Evolutionary conservation across 2,113 vertebrate species (phyloP).

Genomic region (Anhinga anhinga): DNA sequence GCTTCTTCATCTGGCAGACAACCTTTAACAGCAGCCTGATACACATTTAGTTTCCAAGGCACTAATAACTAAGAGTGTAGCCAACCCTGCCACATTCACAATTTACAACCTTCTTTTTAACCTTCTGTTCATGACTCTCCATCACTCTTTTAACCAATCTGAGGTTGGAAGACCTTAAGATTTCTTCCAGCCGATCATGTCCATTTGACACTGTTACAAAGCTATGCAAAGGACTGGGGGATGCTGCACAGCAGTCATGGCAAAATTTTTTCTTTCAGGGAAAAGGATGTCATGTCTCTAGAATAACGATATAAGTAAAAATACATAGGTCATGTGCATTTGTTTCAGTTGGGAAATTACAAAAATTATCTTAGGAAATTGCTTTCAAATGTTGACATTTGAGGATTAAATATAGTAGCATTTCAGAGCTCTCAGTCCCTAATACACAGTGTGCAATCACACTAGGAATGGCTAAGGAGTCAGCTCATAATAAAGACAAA

Average conservation of each 20-base stretch:
- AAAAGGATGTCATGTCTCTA: neutral
- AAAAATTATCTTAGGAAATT: neutral
- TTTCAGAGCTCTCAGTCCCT: neutral
- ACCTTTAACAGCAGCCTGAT: neutral
- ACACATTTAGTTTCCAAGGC: neutral
- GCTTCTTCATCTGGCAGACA: neutral
- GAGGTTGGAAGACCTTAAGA: neutral
- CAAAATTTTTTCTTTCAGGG: neutral
- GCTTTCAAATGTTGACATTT: neutral
- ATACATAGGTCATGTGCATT: neutral
- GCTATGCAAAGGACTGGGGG: neutral
- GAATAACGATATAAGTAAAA: neutral
- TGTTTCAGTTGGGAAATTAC: neutral
- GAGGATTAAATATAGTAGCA: neutral
- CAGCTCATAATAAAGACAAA: neutral
- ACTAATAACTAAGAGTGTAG: neutral
- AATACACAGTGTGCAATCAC: neutral
- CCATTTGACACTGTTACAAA: neutral
- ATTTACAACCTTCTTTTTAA: neutral
- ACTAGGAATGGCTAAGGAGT: neutral
- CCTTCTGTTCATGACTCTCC: neutral
- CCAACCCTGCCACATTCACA: fast-evolving
- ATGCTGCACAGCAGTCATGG: fast-evolving
- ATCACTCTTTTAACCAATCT: neutral
- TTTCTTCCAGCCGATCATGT: neutral